Conservation (phyloP, 2,113 vertebrate genomes). For the Meleagris gallopavo region DNA sequence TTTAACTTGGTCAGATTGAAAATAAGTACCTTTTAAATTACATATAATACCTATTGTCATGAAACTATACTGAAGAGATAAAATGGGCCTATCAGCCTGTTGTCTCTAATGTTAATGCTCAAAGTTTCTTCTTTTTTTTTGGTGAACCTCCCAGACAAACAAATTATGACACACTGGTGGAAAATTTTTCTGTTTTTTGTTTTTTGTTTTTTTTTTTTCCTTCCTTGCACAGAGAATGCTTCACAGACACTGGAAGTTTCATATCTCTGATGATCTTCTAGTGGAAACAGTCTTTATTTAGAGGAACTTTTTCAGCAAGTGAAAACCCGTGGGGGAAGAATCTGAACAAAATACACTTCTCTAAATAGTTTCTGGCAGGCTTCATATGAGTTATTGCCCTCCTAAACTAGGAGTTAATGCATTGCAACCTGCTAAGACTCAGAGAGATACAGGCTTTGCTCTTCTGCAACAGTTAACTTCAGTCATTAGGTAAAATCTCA, state of each 20-base stretch:
- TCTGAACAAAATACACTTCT: background rate
- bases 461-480: background rate
- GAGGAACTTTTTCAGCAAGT: background rate
- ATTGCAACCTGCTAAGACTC: background rate
- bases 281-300: background rate
- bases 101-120: background rate
- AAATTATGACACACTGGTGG: background rate
- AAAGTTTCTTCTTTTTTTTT: background rate
- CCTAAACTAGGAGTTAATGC: background rate
- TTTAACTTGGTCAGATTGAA: background rate
- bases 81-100: background rate
- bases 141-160: background rate
- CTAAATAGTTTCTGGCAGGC: background rate
- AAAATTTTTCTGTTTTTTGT: background rate
- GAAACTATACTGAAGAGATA: background rate
- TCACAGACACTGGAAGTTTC: background rate
- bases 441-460: background rate
- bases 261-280: background rate
- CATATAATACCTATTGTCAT: background rate
- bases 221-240: background rate
- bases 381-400: background rate
- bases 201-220: too few species aligned
- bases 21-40: background rate
- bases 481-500: background rate
- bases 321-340: background rate